phyloP scores from a whole-genome alignment of 2,888 invertebrate species.

The Eutolmus rufibarbis region DNA sequence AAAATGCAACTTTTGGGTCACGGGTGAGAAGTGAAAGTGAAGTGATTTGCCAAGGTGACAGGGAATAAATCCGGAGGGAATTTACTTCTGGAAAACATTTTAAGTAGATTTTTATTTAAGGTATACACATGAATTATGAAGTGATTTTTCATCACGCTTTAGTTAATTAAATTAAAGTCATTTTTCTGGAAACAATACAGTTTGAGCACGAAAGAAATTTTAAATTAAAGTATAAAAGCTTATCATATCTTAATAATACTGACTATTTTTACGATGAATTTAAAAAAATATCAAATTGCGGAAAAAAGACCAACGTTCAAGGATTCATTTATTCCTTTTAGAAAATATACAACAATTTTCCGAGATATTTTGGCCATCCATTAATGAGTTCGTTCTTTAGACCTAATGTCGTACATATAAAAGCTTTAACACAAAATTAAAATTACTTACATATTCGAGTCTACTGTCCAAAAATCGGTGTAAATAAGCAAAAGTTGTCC shows the following conservation, averaged over 20 bases:
- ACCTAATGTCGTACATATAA: not conserved
- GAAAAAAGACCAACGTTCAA: too few species aligned
- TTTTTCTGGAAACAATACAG: not conserved
- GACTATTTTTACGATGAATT: too few species aligned
- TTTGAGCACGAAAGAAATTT: not conserved
- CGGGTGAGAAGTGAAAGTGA: not conserved
- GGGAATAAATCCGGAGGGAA: not conserved
- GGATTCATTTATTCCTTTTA: too few species aligned
- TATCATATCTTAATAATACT: too few species aligned
- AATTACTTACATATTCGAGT: slow-evolving; percentile 71
- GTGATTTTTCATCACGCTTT: not conserved
- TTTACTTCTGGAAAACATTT: not conserved
- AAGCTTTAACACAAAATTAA: not conserved
- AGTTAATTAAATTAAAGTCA: not conserved
- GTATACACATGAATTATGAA: not conserved
- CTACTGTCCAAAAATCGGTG: slow-evolving; percentile 73
- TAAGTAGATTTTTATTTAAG: not conserved
- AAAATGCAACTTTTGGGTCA: not conserved
- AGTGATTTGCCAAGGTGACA: not conserved
- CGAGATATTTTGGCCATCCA: too few species aligned
- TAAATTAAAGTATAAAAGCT: not conserved
- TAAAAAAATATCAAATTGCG: too few species aligned
- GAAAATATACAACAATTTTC: too few species aligned
- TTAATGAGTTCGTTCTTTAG: not conserved
- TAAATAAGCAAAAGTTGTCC: slow-evolving; percentile 82